Percentiles rank a stretch among this genome's conserved stretches.
phyloP scores from a whole-genome alignment of 2,113 vertebrate species.

The Pseudorhombus dupliciocellatus region DNA sequence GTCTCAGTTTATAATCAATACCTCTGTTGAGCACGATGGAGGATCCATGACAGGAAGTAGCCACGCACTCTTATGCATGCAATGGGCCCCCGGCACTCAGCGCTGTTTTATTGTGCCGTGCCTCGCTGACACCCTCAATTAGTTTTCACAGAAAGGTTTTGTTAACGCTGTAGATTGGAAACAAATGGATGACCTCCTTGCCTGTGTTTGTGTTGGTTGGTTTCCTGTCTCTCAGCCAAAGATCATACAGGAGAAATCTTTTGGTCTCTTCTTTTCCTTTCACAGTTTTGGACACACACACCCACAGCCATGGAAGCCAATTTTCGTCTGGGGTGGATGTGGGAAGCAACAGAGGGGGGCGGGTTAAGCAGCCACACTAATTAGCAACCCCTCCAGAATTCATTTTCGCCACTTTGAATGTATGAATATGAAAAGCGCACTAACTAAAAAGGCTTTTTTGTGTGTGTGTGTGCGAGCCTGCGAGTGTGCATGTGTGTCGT shows the following conservation, averaged over 20 bases:
- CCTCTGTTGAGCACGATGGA: conserved; percentile 44
- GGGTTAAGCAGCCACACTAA: conserved; percentile 44
- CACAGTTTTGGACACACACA: neutral
- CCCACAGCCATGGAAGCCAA: conserved; percentile 34
- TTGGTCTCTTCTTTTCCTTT: conserved; percentile 1
- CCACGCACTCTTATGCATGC: conserved; percentile 18
- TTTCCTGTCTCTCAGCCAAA: neutral
- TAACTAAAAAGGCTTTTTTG: neutral
- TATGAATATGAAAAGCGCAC: conserved; percentile 25
- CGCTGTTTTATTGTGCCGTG: conserved; percentile 20
- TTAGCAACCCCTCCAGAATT: conserved; percentile 47
- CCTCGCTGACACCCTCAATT: conserved; percentile 52
- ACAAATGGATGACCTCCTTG: conserved; percentile 12
- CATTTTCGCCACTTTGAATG: conserved; percentile 30
- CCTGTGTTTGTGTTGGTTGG: neutral
- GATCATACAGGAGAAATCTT: neutral
- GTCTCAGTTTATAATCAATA: conserved; percentile 69
- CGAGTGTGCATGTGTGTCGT: neutral
- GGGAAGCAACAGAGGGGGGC: neutral
- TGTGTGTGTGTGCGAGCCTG: no score
- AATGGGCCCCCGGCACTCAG: conserved; percentile 21
- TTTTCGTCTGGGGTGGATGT: conserved; percentile 35
- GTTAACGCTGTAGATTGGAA: conserved; percentile 23
- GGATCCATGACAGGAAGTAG: conserved; percentile 57
- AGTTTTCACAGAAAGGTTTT: conserved; percentile 44